Evolutionary conservation across 2,797 vertebrate species (phyloP).

Genomic region (Parauchenoglanis ngamensis): DNA sequence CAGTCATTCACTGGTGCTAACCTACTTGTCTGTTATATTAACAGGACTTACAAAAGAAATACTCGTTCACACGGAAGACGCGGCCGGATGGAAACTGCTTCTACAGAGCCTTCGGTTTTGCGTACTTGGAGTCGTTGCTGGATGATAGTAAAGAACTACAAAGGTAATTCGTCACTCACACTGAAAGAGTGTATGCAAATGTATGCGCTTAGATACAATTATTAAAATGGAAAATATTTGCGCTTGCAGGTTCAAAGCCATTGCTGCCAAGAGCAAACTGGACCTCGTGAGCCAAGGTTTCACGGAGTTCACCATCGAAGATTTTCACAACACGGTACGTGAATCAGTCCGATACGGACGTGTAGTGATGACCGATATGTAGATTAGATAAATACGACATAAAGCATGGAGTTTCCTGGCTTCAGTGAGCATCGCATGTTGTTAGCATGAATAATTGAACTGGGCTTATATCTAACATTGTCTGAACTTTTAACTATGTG

Average conservation of each 20-base stretch:
- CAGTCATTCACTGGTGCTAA: too few species aligned
- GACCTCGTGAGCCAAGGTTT: slow-evolving; percentile 90
- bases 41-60: slow-evolving; percentile 89
- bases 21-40: neutral
- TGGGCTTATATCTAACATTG: neutral
- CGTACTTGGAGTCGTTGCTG: slow-evolving; percentile 87
- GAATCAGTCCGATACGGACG: neutral
- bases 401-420: neutral
- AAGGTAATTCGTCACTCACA: slow-evolving; percentile 66
- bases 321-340: slow-evolving; percentile 90
- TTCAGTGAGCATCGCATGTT: neutral
- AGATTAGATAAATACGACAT: neutral
- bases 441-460: neutral
- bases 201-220: too few species aligned
- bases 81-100: slow-evolving; percentile 94
- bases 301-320: slow-evolving; percentile 94
- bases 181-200: neutral
- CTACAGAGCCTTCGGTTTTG: slow-evolving; percentile 90
- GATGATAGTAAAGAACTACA: slow-evolving; percentile 88
- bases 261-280: slow-evolving; percentile 89
- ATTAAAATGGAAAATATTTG: neutral
- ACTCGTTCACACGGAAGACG: slow-evolving; percentile 88
- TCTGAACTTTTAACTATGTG: too few species aligned
- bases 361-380: neutral
- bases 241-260: slow-evolving; percentile 85